Conservation (phyloP, 2,113 vertebrate species). For the Halichoerus grypus region DNA sequence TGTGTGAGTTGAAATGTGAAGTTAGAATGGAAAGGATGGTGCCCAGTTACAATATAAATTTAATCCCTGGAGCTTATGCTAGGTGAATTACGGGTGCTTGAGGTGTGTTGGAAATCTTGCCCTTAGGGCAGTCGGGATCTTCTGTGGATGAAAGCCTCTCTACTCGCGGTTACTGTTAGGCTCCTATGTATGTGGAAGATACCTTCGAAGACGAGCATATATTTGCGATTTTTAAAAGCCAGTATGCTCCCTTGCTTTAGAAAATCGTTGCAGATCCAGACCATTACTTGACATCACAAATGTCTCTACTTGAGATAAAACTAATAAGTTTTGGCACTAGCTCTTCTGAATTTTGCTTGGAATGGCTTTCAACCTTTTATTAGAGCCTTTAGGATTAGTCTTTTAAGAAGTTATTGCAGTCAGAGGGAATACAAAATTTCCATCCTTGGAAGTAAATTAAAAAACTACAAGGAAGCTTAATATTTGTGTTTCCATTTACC, state of each 20-base stretch:
- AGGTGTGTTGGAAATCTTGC: background rate
- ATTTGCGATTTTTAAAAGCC: background rate
- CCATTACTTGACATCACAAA: background rate
- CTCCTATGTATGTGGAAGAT: background rate
- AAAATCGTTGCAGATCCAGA: background rate
- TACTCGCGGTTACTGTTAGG: background rate
- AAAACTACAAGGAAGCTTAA: background rate
- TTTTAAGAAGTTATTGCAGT: background rate
- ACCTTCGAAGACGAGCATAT: background rate
- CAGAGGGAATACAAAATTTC: background rate
- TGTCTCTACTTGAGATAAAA: background rate
- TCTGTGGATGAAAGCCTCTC: background rate
- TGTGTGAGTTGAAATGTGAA: slow-evolving; percentile 28
- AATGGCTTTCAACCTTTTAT: background rate
- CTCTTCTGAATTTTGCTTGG: background rate
- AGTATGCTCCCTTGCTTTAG: background rate
- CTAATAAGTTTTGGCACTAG: background rate
- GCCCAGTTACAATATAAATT: background rate
- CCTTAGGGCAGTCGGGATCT: background rate
- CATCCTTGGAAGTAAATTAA: background rate
- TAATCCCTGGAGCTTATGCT: background rate
- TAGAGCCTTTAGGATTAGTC: background rate
- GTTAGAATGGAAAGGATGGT: background rate
- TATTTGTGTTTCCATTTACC: slow-evolving; percentile 25
- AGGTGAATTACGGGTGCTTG: background rate